Evolutionary conservation across 2,888 invertebrate genomes (phyloP), one percentile per base, ranked within the genome.

Genomic region (Acleris literana): DNA sequence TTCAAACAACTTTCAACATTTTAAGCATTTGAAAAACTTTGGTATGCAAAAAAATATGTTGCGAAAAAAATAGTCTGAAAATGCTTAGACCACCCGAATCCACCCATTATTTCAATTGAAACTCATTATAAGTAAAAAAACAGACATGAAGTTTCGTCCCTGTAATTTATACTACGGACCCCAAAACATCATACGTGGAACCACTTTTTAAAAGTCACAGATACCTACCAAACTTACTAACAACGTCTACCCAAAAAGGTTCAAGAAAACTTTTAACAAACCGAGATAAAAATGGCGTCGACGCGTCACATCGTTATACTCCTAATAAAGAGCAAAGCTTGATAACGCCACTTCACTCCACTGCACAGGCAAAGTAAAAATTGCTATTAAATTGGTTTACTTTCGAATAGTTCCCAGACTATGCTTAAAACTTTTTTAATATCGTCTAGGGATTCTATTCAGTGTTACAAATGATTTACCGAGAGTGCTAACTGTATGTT

Each of bases 381-480:
- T 58, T 39, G 48, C 29, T 68, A 59, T 59, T n/a, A 63, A 63
- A 68, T 68, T 59, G 54, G 54, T 63, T 63, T 58, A 25, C 63
- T 33, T 43, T 63, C 51, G 44, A 61, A 60, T 63, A 63, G 53
- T 62, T 59, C 11, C 18, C 63, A 33, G 43, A 62, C 39, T 51
- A 62, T 61, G 54, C 29, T 53, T 44, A 53, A 59, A 68, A 67
- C 49, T 68, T 68, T 68, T 68, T 63, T 63, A 68, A 68, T 68
- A 68, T 68, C 67, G 29, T 53, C 53, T 48, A 48, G 57, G 25
- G 22, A 46, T n/a, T 22, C 43, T 52, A 52, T 43, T 60, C 60
- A 17, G 44, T 63, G 53, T 61, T 56, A 66, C 61, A 61, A 57
- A 61, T 57, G 52, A 56, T 46, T 57, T 61, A 48, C 55, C 44